Evolutionary conservation across 2,797 vertebrate species (phyloP), one percentile per base, ranked within the genome.

Genomic region (Amblyopsis hoosieri): DNA sequence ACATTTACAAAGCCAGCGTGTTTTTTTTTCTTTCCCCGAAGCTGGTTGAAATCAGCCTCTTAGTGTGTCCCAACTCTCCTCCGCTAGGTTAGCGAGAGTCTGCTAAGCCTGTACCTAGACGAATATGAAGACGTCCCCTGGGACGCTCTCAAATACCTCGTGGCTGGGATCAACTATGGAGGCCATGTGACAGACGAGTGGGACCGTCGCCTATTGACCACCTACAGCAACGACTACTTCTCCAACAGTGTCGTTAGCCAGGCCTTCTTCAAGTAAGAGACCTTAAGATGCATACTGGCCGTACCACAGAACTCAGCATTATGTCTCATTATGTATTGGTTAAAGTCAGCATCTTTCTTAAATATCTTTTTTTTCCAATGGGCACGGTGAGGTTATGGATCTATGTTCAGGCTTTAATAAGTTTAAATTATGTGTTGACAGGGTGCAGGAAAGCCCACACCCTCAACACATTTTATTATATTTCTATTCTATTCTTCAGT

Each of bases 141-240:
- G 96, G 95, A 96, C 0, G 93, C 95, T 0, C 91, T 97, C 23
- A 95, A 92, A 83, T 94, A 95, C 75, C 94, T 96, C 60, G 94
- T 97, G 0, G 91, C 95, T 0, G 94, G 89, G 0, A 85, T 96
- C 76, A 96, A 93, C 84, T 96, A 96, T 0, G 95, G 96, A 12
- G 95, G 96, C 61, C 96, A 96, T 0, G 93, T 97, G 61, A 96
- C 95, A 0, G 95, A 96, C 12, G 94, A 96, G 71, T 96, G 93
- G 93, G 96, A 97, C 84, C 81, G 94, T 5, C 94, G 95, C 17
- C 91, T 97, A 58, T 90, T 97, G 2, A 93, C 77, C 64, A 95
- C 95, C 3, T 96, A 97, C 83, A 95, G 95, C 85, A 94, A 92
- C 6, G 93, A 95, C 76, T 96, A 93, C 74, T 96, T 96, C 90